Evolutionary conservation across 2,888 invertebrate genomes (phyloP), one percentile per base, ranked within the genome.

Genomic region (Ganaspis brasiliensis): DNA sequence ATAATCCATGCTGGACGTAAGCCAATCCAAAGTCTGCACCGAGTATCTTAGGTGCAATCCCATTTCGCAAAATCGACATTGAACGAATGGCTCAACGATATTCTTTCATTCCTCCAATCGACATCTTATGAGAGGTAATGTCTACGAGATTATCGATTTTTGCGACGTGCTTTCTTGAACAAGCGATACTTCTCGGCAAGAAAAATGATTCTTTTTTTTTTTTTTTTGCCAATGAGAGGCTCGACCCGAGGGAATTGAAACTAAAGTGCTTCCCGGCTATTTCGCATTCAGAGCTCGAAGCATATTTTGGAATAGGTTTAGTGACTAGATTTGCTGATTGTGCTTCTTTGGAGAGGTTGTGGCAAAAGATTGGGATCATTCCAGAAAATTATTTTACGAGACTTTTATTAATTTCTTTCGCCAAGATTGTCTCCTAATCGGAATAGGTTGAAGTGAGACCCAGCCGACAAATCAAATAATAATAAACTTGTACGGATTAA

Each of bases 21-120:
- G 87, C 87, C 87, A 87, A 87, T 73, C 77, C 77, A 84, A 87
- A 87, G 87, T 87, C 86, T 86, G 83, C 81, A 73, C 78, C 72
- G 37, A 57, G 37, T 56, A 77, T 75, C 74, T 67, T 71, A 70
- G 79, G 75, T 82, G 82, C 84, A 78, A 76, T 78, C 77, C 73
- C 79, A 77, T 80, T 83, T 78, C 72, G 74, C 79, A 79, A 61
- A 75, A 14, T 75, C 72, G 72, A 55, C 72, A 40, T 76, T 63
- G 61, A 61, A 59, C 52, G 59, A 72, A 75, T 72, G 24, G 35
- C 37, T 63, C 71, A 59, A 56, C 59, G 31, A 75, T 75, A 71
- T 35, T 61, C 72, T 61, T 67, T 21, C 40, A 45, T 67, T 21
- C 21, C 21, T 45, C 24, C 45, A 67, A 67, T 67, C 67, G 67